Percentiles rank a stretch among this genome's conserved stretches.
phyloP scores from a whole-genome alignment of 2,113 vertebrate species.

The Pachyramphus minor region DNA sequence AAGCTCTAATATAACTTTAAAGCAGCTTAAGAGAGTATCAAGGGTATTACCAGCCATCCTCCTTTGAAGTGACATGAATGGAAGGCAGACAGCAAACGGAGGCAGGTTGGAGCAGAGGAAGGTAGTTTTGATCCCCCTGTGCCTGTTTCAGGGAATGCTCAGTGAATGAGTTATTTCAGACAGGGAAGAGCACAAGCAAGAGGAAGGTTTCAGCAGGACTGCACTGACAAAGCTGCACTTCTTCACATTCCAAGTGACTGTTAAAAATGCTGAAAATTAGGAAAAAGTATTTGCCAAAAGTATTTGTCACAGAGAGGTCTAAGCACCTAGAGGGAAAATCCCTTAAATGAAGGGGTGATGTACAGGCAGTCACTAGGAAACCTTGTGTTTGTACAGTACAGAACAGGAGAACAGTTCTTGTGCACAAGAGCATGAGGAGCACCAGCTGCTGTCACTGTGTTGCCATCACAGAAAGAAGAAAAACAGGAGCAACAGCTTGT shows the following conservation, averaged over 20 bases:
- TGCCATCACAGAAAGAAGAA: neutral
- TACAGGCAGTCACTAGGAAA: neutral
- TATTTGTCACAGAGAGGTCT: neutral
- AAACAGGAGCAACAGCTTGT: neutral
- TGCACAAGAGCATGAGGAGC: neutral
- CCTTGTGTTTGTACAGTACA: accelerated
- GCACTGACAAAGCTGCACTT: neutral
- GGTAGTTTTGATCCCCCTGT: neutral
- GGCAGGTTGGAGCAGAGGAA: neutral
- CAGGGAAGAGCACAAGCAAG: accelerated
- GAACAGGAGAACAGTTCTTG: neutral
- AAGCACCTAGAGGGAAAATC: neutral
- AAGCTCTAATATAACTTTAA: neutral
- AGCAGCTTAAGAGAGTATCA: neutral
- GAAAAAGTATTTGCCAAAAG: neutral
- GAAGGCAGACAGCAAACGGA: neutral
- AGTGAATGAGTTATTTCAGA: neutral
- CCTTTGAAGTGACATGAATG: neutral
- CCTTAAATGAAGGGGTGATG: neutral
- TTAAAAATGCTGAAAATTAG: neutral
- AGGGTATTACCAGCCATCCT: neutral
- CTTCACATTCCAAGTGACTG: neutral
- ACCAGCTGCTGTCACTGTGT: neutral
- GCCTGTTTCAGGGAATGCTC: neutral
- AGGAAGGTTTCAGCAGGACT: neutral